Conservation (phyloP, 2,888 invertebrate species). For the Lamellibrachia columna region DNA sequence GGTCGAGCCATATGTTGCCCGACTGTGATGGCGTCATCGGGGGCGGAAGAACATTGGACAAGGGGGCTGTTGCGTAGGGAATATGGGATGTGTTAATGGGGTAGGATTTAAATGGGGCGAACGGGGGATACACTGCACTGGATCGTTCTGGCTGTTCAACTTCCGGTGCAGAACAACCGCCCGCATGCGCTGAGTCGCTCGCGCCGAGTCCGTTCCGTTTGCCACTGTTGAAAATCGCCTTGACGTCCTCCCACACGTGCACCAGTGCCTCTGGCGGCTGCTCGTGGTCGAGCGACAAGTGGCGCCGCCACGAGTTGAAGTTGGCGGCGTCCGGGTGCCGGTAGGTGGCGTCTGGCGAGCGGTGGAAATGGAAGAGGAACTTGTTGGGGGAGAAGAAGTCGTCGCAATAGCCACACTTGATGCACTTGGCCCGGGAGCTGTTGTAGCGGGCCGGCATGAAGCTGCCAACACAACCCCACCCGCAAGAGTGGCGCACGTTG, state of each 20-base stretch:
- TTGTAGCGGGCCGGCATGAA: conserved; percentile 69
- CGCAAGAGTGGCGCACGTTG: conserved; percentile 90
- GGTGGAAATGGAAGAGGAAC: conserved; percentile 97
- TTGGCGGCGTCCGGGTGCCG: conserved; percentile 97
- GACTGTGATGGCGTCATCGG: neutral
- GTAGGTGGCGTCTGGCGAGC: conserved; percentile 68
- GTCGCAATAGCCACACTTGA: conserved; percentile 92
- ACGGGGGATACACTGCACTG: neutral
- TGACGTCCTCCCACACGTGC: conserved; percentile 95
- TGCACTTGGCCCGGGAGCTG: conserved; percentile 91
- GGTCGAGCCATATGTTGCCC: neutral
- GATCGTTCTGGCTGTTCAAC: neutral
- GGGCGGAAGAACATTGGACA: conserved; percentile 14
- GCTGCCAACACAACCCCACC: conserved; percentile 87
- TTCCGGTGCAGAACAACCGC: neutral
- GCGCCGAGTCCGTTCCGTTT: conserved; percentile 77
- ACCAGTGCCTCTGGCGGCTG: conserved; percentile 61
- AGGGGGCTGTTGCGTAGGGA: neutral
- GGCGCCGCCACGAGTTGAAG: conserved; percentile 97
- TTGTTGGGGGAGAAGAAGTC: conserved; percentile 98
- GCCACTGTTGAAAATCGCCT: conserved; percentile 99
- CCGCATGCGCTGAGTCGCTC: neutral
- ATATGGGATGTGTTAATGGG: neutral
- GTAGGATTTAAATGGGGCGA: neutral
- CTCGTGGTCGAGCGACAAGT: conserved; percentile 83